Base-by-base conservation (phyloP, 1,140 invertebrate species). In the Pogonomyrmex barbatus region DNA sequence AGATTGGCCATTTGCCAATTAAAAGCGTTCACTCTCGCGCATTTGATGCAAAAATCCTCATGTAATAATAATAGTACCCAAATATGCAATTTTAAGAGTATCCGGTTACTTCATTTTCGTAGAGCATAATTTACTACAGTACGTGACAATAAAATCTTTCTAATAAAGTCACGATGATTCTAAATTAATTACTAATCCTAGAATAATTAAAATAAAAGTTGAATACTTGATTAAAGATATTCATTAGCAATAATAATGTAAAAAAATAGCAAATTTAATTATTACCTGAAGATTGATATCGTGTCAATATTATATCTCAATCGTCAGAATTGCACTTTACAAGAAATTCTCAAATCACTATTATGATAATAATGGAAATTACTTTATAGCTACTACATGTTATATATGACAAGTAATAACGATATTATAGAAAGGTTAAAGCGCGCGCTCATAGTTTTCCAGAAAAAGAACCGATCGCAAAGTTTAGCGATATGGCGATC, bases 1-100 rank as follows among this genome's bases (percentile, higher is more conserved):
- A 89, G 84, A 86, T 88, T 91, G 91, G 91, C 87, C 42, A 30
- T 82, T 85, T 71, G 90, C 89, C 89, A 92, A 89, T 92, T 92
- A 91, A 91, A 92, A 91, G 86, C 90, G 50, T 81, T 73, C n/a
- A 79, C 50, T 67, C 86, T 73, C 67, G 68, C 12, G 24, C 45
- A 47, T 60, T 62, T 14, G 39, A 71, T 62, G 39, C 73, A 75
- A 86, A 68, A 79, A 58, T 73, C 5, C 60, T 39, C 82, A 24
- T 73, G 42, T 39, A 62, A 83, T 83, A 83, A 83, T 75, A 45
- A 83, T 33, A 30, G 6, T 24, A 24, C 24, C 33, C 79, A 60
- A 70, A 75, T 39, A 60, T 30, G 45, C 30, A 39, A 39, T 17
- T 75, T 12, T 30, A 58, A 42, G 45, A 47, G 54, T 63, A 33